These are phyloP conservation scores for Cepphus grylle DNA, from an alignment of 2,113 vertebrate genomes.

Conservation along the genomic window DNA sequence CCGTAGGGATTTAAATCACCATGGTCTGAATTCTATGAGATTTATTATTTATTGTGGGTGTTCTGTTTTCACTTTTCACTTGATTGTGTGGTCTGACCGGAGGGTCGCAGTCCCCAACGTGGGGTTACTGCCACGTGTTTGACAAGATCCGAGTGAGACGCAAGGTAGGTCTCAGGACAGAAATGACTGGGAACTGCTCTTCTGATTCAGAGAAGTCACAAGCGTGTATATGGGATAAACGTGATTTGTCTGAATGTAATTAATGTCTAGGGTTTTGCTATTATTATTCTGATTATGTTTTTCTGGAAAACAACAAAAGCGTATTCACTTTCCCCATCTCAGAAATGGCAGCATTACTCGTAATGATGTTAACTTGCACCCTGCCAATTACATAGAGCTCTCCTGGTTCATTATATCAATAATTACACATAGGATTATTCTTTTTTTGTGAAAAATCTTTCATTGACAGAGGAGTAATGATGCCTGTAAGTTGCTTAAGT, in stretches of 20 bases:
- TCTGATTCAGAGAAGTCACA: not conserved
- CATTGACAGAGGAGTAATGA: not conserved
- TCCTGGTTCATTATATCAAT: not conserved
- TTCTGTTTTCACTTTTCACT: not conserved
- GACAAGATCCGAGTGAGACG: not conserved
- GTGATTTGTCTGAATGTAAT: not conserved
- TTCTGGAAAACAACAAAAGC: not conserved
- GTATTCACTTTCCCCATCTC: not conserved
- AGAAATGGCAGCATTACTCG: not conserved
- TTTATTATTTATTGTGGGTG: not conserved
- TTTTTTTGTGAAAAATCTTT: not conserved
- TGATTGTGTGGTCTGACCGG: not conserved
- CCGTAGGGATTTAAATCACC: not conserved
- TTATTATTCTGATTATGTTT: not conserved
- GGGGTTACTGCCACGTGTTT: not conserved
- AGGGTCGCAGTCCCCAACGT: not conserved
- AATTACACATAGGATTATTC: not conserved
- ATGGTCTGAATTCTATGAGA: not conserved
- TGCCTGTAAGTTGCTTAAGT: slow-evolving; percentile 11
- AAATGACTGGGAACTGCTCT: not conserved
- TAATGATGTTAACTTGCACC: not conserved
- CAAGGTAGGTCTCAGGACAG: not conserved
- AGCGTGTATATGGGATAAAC: not conserved
- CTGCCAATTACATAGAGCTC: not conserved
- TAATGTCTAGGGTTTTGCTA: not conserved